Base-by-base conservation (phyloP, 2,797 vertebrate genomes). In the Tragelaphus oryx region DNA sequence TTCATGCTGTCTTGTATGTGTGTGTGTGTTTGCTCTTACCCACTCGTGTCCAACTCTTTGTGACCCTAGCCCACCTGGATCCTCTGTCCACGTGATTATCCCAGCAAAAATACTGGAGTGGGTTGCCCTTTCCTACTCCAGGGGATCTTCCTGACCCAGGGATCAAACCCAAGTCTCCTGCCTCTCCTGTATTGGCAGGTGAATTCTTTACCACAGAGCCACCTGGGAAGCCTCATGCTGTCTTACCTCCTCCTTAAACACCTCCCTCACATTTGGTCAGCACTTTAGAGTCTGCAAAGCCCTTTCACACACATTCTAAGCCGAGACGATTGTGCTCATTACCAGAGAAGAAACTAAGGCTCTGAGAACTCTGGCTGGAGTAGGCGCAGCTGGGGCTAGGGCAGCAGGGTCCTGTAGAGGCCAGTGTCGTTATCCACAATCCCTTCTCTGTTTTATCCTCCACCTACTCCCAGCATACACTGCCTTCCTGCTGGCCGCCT, bases 401-500 rank as follows among this genome's bases (percentile, higher is more conserved):
- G 48, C 5, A 11, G 6, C 30, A 8, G 55, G 54, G 48, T 6
- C 26, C 62, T 11, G 10, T 8, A 52, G 68, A 30, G 59, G 48
- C 16, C 28, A 2, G 1, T 0, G 6, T 14, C n/a, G 0, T 37
- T 20, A 8, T 52, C 3, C 1, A 1, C 20, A 52, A 75, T 8
- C 26, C 1, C 10, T 20, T 22, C 75, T 28, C 75, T 96, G 28
- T 87, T 8, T 86, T 30, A 2, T 28, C 52, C 75, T 44, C 55
- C 91, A 78, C 76, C 24, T 20, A 80, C 76, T 81, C 81, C 20
- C 96, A 99, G 99, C 99, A 28, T 99, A 99, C 91, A 82, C 99
- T 74, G 99, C 98, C 14, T 99, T 99, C 97, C 99, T 99, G 95
- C 98, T 99, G 78, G 96, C 97, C 1, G 99, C 99, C 85, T 99